Evolutionary conservation across 1,140 invertebrate species (phyloP), one percentile per base, ranked within the genome.

Genomic region (Amphibalanus amphitrite): DNA sequence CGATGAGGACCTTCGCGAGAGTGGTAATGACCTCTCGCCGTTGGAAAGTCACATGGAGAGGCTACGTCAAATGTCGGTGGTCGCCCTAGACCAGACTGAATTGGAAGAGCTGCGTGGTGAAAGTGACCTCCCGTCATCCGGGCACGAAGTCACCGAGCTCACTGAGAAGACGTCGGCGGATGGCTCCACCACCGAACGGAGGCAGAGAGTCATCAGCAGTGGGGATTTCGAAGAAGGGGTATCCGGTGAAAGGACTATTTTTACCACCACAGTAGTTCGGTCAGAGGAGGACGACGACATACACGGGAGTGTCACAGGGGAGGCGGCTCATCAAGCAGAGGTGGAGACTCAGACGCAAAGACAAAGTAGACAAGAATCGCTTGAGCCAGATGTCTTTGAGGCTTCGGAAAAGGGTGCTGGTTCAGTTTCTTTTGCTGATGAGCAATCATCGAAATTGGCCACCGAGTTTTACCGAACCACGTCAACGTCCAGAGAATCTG

Each of bases 1-100:
- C 30, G 87, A 87, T 79, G 87, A 88, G 79, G 86, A 88, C 78
- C 76, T 86, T 33, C 76, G 80, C 71, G 84, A 82, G 76, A 89
- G 86, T 78, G 86, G 86, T 72, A 84, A 84, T 69, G 87, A 88
- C 80, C 82, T 86, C 69, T 86, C 85, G 33, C 86, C 86, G 77
- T 82, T 84, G 75, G 86, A 86, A 79, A 83, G 83, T 80, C 84
- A 77, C 23, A 74, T 74, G 72, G 74, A 75, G 65, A 64, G 74
- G 26, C 71, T 77, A 10, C 73, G 75, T 28, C 73, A 74, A 47
- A 76, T 77, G 75, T 73, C 74, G 65, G 74, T 67, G 4, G 47
- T 59, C 10, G 47, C 47, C 1, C 47, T 59, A 20, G 47, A 59
- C 17, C 13, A n/a, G n/a, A n/a, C n/a, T n/a, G n/a, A n/a, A n/a